Base-by-base conservation (phyloP, 2,797 vertebrate species). In the Mustela erminea region DNA sequence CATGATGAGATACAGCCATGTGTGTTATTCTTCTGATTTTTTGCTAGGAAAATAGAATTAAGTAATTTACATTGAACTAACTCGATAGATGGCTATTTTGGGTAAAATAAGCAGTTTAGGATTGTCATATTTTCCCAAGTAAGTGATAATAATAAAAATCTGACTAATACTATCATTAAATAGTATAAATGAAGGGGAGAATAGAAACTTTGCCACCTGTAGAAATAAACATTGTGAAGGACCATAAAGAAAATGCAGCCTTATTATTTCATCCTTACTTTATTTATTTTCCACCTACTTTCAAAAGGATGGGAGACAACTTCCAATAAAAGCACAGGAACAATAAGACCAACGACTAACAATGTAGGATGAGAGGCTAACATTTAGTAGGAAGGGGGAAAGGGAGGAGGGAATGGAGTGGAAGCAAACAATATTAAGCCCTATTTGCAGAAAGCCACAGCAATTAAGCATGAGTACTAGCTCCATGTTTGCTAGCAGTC, bases 21-120 rank as follows among this genome's bases (percentile, higher is more conserved):
- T 60, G 18, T 68, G 18, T 89, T 90, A 75, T n/a, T 95, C 14
- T 87, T 94, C 54, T 68, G 35, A 68, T 89, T 96, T 87, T 87
- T 92, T 86, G 56, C 56, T 89, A 93, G 66, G 58, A 96, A 97
- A 88, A 78, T 27, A 60, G 9, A 96, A 96, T 66, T 80, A 88
- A 74, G 72, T 83, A 72, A 94, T 82, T 90, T 46, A 95, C 23
- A 87, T 46, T 52, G 23, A 82, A 89, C 41, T 87, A 95, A 96
- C 25, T 58, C 38, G 54, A 38, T 12, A 75, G 18, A 87, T 52
- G 52, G 60, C 29, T 77, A 80, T 82, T 96, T 85, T 21, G 43
- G 38, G 77, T 74, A 95, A 93, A 95, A 87, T 41, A 80, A 83
- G 43, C 62, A 90, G 84, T 52, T 90, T n/a, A 49, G 10, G 77